Percentiles rank a stretch among this genome's conserved stretches.
These are phyloP conservation scores for Menidia menidia DNA, from an alignment of 2,797 vertebrate species.

Conservation along the genomic window DNA sequence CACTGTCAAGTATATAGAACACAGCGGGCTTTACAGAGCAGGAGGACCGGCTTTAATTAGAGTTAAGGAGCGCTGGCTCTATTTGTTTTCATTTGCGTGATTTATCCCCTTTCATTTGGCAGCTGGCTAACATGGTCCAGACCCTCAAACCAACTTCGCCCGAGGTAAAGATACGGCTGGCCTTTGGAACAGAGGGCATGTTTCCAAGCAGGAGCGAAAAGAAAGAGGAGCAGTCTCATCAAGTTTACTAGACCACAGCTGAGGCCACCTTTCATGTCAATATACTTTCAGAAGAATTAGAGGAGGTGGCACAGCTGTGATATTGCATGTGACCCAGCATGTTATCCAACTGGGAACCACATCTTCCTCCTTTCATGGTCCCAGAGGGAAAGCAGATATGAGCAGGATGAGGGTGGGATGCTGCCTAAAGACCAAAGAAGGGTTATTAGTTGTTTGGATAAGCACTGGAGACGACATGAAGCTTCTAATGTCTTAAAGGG, in stretches of 20 bases:
- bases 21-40: conserved; percentile 65
- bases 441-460: conserved; percentile 80
- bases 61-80: conserved; percentile 71
- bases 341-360: conserved; percentile 60
- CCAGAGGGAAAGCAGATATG: conserved; percentile 51
- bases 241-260: conserved; percentile 63
- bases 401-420: conserved; percentile 64
- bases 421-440: conserved; percentile 68
- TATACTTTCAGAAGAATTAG: conserved; percentile 47
- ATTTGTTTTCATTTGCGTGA: conserved; percentile 86
- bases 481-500: conserved; percentile 51
- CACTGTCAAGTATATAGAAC: conserved; percentile 62
- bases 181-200: conserved; percentile 53
- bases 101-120: conserved; percentile 86
- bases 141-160: conserved; percentile 64
- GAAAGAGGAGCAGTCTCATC: conserved; percentile 43
- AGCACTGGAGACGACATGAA: conserved; percentile 60
- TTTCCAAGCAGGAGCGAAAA: conserved; percentile 24
- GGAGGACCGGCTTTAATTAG: conserved; percentile 78
- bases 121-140: conserved; percentile 82
- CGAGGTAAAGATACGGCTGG: conserved; percentile 72
- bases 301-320: conserved; percentile 44
- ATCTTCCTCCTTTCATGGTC: conserved; percentile 55
- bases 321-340: conserved; percentile 54
- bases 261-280: conserved; percentile 71